These are phyloP conservation scores for Procapra przewalskii DNA, from an alignment of 2,113 vertebrate genomes.

Conservation along the genomic window DNA sequence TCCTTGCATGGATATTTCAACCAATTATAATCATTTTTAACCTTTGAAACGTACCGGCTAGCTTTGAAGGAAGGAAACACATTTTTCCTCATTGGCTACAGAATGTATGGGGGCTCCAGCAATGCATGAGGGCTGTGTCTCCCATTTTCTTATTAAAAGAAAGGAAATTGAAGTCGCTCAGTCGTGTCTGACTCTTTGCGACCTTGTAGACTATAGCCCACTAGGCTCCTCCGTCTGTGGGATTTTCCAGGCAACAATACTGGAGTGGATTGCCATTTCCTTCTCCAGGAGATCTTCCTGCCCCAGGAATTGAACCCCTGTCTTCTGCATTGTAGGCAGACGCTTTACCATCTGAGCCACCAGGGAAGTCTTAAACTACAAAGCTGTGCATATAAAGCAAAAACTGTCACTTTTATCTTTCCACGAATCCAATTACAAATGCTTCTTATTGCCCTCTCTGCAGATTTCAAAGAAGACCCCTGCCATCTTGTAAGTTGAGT, in stretches of 20 bases:
- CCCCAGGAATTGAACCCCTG: fast-evolving
- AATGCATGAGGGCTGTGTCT: fast-evolving
- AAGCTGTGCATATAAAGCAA: not conserved
- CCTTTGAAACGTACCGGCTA: not conserved
- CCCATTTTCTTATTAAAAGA: not conserved
- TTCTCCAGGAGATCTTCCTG: not conserved
- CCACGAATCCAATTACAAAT: not conserved
- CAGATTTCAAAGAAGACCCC: not conserved
- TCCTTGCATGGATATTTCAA: not conserved
- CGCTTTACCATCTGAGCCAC: fast-evolving
- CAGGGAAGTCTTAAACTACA: not conserved
- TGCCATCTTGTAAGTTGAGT: not conserved
- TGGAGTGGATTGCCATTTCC: not conserved
- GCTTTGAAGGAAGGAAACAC: not conserved
- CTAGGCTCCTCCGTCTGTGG: fast-evolving
- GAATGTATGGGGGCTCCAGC: fast-evolving
- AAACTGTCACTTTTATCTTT: not conserved
- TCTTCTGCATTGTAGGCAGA: not conserved
- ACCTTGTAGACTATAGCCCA: not conserved
- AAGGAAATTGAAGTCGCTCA: not conserved
- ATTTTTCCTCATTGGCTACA: not conserved
- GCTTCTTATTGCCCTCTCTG: not conserved
- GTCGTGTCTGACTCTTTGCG: fast-evolving
- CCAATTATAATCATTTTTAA: not conserved
- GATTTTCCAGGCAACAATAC: not conserved